Evolutionary conservation across 2,797 vertebrate species (phyloP).

Genomic region (Phalanger gymnotis): DNA sequence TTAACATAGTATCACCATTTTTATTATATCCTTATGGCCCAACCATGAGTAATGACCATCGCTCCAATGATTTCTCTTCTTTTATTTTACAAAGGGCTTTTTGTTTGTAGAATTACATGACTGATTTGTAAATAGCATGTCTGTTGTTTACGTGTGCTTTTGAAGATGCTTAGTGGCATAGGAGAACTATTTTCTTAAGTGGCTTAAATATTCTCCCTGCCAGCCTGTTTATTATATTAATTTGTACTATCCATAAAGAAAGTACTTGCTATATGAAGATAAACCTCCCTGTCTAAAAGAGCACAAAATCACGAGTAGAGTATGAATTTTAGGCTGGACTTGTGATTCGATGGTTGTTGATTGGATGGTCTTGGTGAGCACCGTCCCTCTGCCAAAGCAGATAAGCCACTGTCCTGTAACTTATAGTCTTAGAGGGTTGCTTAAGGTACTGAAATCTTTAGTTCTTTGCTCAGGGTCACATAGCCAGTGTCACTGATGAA

Average conservation of each 20-base stretch:
- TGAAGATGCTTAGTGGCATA: not conserved
- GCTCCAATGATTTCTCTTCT: not conserved
- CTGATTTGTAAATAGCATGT: not conserved
- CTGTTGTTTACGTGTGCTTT: not conserved
- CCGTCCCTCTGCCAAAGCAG: not conserved
- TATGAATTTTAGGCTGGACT: not conserved
- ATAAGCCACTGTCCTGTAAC: not conserved
- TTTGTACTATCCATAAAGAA: constrained; percentile 26
- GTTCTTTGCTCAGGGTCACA: not conserved
- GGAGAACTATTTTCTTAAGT: constrained; percentile 10
- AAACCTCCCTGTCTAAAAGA: not conserved
- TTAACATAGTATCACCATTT: not conserved
- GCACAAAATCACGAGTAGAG: not conserved
- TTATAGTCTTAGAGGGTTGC: not conserved
- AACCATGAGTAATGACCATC: not conserved
- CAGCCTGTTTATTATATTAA: constrained; percentile 30
- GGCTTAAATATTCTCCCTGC: constrained; percentile 13
- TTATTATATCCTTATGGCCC: not conserved
- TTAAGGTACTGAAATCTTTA: not conserved
- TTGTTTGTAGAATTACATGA: not conserved
- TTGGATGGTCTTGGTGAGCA: not conserved
- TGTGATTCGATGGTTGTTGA: not conserved
- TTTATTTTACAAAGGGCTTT: not conserved
- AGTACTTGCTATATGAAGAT: constrained; percentile 31
- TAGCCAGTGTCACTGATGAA: not conserved